Evolutionary conservation across 2,113 vertebrate species (phyloP), one percentile per base, ranked within the genome.

Genomic region (Rutilus rutilus): DNA sequence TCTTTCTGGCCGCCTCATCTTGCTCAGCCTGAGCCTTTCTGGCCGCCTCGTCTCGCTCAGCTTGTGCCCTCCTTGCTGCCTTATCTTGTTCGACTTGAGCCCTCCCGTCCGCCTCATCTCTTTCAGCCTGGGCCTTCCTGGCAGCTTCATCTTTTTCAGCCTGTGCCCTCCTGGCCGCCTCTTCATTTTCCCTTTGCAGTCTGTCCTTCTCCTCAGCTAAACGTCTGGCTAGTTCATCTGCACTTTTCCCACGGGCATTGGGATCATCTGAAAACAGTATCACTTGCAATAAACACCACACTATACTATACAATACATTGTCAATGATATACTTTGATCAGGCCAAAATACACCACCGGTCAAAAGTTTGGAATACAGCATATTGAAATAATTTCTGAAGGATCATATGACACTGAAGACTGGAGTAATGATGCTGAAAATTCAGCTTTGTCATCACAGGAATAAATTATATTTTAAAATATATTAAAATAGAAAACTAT

Each of bases 231-330:
- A 36, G 80, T 52, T 87, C 85, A n/a, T 89, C 57, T n/a, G 33
- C 67, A 45, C 83, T 57, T 89, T 91, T 91, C 12, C 54, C 30
- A 10, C 39, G 30, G n/a, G 42, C 52, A 81, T 90, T 86, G 80
- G 88, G 87, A 91, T 93, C 91, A 67, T 86, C 88, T 86, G 54
- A 10, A 81, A 65, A 60, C 25, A 83, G 15, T 23, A 52, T 21
- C 7, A 64, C 5, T 62, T 65, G 30, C 15, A 47, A 25, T 45
- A 82, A n/a, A 39, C 27, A 52, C 15, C 12, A 77, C 14, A 69
- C 15, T 30, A 21, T 19, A 21, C 4, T 59, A 6, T 39, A 21
- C 54, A 23, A 57, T 57, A 21, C 54, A 57, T 57, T 23, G 54
- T 8, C 54, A 36, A 1, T 59, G 33, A 42, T 8, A 60, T 39